Conservation (phyloP, 2,888 invertebrate genomes). For the Eustalomyia histrio region DNA sequence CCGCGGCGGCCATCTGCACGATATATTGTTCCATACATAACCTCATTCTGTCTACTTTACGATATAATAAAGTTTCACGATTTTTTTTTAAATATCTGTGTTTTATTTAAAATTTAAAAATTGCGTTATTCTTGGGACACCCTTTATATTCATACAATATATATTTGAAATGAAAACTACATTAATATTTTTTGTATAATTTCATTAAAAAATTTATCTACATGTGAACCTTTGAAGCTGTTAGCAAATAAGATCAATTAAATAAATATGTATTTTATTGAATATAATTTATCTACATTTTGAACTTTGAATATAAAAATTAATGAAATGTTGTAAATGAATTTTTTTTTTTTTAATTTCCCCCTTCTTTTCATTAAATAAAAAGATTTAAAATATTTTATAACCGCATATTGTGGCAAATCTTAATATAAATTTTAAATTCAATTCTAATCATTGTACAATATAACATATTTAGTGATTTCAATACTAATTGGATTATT, state of each 20-base stretch:
- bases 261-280: background rate
- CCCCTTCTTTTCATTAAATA: background rate
- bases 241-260: conserved; percentile 11
- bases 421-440: background rate
- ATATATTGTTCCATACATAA: too few relatives aligned
- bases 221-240: conserved; percentile 26
- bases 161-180: background rate
- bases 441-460: background rate
- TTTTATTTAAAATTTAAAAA: too few relatives aligned
- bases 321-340: background rate
- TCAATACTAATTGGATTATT: conserved; percentile 40
- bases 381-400: background rate
- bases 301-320: background rate
- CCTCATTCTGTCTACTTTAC: too few relatives aligned
- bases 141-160: too few relatives aligned
- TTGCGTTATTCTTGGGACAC: too few relatives aligned
- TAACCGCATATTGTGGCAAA: background rate
- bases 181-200: conserved; percentile 14
- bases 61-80: too few relatives aligned
- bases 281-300: conserved; percentile 11
- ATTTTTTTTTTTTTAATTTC: background rate
- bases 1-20: too few relatives aligned
- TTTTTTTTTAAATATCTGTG: too few relatives aligned
- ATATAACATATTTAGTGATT: background rate
- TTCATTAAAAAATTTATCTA: conserved; percentile 37